Conservation (phyloP, 1,140 invertebrate species). For the Drosophila persimilis region DNA sequence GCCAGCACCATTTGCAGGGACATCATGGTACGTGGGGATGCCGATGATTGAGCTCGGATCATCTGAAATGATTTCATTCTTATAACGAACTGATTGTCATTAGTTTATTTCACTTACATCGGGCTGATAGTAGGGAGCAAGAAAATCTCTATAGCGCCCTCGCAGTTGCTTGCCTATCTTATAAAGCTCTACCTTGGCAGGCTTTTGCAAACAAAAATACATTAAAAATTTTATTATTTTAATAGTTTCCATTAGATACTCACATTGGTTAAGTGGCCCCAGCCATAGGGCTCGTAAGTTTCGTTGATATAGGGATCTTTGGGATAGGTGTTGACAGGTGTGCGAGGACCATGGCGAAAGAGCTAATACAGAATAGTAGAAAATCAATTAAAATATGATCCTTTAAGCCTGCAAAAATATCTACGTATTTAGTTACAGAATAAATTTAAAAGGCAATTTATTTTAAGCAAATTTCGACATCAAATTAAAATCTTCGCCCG, state of each 20-base stretch:
- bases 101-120: conserved; percentile 76
- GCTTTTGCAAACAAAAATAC: conserved; percentile 27
- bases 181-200: conserved; percentile 85
- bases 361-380: conserved; percentile 83
- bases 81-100: conserved; percentile 3
- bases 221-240: conserved; percentile 11
- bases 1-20: conserved; percentile 89
- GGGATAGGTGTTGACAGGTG: conserved; percentile 89
- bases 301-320: conserved; percentile 89
- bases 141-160: conserved; percentile 85
- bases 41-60: conserved; percentile 88
- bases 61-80: conserved; percentile 34
- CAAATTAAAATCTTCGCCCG: no score
- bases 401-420: no score
- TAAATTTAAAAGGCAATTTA: no score
- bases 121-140: conserved; percentile 85
- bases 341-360: conserved; percentile 90
- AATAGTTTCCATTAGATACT: conserved; percentile 69
- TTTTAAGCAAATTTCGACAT: no score
- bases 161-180: conserved; percentile 86
- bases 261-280: conserved; percentile 91
- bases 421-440: no score
- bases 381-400: background rate
- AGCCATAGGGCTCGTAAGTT: conserved; percentile 88
- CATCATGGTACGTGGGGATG: conserved; percentile 89